Evolutionary conservation across 2,113 vertebrate species (phyloP).

Genomic region (Shinisaurus crocodilurus): DNA sequence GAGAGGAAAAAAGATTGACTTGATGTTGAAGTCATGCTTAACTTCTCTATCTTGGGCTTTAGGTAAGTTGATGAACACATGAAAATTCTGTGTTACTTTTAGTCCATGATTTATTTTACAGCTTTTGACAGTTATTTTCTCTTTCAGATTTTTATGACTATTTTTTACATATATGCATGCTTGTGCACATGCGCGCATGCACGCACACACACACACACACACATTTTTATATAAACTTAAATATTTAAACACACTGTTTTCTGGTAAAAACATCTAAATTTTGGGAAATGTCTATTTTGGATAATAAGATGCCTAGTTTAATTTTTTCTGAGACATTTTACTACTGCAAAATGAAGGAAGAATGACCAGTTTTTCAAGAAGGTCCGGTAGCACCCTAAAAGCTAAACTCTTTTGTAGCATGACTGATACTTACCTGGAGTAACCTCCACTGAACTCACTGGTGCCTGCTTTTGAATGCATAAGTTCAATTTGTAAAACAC

Average conservation of each 20-base stretch:
- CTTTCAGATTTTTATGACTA: background rate
- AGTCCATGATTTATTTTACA: background rate
- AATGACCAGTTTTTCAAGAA: background rate
- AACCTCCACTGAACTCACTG: background rate
- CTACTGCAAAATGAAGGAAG: background rate
- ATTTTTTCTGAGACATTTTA: background rate
- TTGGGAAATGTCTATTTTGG: background rate
- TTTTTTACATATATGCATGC: no score
- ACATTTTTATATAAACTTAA: background rate
- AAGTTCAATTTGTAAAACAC: background rate
- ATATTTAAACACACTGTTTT: background rate
- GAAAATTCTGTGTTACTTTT: background rate
- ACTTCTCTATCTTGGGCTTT: no score
- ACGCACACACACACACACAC: no score
- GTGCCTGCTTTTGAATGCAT: background rate
- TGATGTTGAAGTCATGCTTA: no score
- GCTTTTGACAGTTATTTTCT: background rate
- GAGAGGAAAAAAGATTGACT: no score
- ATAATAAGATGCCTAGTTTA: background rate
- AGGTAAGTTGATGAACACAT: background rate
- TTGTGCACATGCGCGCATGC: no score
- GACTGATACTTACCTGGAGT: background rate
- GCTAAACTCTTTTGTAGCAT: background rate
- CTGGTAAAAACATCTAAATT: background rate
- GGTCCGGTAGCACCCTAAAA: background rate